Conservation (phyloP, 2,113 vertebrate species). For the Scortum barcoo region DNA sequence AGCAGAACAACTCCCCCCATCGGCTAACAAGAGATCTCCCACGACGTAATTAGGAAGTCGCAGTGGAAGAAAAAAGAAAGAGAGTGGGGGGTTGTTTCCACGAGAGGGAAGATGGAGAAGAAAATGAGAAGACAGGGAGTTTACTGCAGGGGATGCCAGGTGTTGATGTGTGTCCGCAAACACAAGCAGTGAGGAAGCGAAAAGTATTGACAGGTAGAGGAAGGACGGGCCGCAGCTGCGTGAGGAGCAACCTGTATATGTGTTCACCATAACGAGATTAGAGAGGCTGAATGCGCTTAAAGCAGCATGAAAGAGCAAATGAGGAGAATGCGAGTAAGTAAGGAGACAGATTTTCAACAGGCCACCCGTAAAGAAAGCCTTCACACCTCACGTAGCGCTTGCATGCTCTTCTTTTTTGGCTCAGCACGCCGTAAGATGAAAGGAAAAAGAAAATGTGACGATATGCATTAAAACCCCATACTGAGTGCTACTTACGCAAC, state of each 20-base stretch:
- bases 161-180: slow-evolving; percentile 17
- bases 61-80: slow-evolving; percentile 21
- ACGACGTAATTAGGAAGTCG: slow-evolving; percentile 51
- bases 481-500: slow-evolving; percentile 32
- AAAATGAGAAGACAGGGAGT: neutral
- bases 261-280: slow-evolving; percentile 42
- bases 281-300: slow-evolving; percentile 32
- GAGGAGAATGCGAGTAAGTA: slow-evolving; percentile 11
- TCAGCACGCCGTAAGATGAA: slow-evolving; percentile 11
- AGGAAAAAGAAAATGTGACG: slow-evolving; percentile 12
- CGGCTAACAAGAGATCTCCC: slow-evolving; percentile 47
- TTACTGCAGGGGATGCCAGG: neutral
- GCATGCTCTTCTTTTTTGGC: slow-evolving; percentile 3
- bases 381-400: slow-evolving; percentile 15
- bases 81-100: slow-evolving; percentile 20
- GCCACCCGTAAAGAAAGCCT: slow-evolving; percentile 24
- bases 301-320: slow-evolving; percentile 37
- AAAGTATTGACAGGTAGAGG: neutral
- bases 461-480: slow-evolving; percentile 30
- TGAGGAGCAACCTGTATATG: slow-evolving; percentile 27
- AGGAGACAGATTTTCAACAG: slow-evolving; percentile 28
- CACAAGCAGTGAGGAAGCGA: neutral
- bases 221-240: slow-evolving; percentile 2
- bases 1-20: slow-evolving; percentile 57
- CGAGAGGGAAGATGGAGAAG: slow-evolving; percentile 11